These are phyloP conservation scores for Oxyruncus cristatus DNA, from an alignment of 2,113 vertebrate species.

Conservation along the genomic window DNA sequence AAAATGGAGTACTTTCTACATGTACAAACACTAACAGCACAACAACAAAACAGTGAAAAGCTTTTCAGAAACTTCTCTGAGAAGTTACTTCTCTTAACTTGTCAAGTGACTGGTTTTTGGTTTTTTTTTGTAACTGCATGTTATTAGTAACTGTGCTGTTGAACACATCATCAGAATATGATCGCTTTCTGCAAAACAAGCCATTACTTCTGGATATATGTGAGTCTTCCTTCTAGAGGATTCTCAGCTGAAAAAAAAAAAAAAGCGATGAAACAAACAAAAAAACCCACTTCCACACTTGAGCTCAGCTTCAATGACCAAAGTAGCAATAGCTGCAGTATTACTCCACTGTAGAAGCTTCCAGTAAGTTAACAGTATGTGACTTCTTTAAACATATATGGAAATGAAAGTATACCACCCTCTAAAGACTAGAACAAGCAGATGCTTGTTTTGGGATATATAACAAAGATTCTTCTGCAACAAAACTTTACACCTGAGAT, in stretches of 20 bases:
- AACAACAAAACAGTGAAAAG: background rate
- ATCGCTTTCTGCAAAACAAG: background rate
- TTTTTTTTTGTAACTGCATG: background rate
- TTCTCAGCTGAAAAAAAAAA: background rate
- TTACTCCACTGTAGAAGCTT: background rate
- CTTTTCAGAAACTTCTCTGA: background rate
- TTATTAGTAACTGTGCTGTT: background rate
- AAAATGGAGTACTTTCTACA: background rate
- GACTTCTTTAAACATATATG: background rate
- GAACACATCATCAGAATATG: background rate
- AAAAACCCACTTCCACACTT: conserved; percentile 12
- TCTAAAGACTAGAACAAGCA: background rate
- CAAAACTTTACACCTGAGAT: background rate
- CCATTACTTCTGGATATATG: background rate
- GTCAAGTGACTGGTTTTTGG: background rate
- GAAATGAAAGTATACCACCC: background rate
- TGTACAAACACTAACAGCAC: background rate
- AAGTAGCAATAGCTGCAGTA: background rate
- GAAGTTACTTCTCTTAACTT: background rate
- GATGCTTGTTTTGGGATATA: background rate
- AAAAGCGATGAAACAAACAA: background rate
- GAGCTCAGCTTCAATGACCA: background rate
- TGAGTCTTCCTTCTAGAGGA: background rate
- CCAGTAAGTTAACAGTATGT: background rate
- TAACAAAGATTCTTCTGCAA: background rate